Conservation (phyloP, 2,113 vertebrate genomes). For the Petrocephalus zakoni region DNA sequence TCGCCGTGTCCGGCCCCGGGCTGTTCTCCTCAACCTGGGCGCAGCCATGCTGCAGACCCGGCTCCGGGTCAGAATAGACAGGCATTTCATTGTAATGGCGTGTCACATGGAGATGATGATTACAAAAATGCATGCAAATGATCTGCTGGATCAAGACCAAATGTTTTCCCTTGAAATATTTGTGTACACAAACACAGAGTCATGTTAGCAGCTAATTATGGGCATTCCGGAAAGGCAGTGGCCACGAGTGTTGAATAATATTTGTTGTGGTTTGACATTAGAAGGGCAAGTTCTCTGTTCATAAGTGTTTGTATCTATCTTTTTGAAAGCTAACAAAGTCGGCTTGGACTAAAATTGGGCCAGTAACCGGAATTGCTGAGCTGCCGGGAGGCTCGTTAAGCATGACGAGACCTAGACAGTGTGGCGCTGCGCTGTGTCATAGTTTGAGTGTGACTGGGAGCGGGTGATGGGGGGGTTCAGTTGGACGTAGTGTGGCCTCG, state of each 20-base stretch:
- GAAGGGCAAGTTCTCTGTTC: not conserved
- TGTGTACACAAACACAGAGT: constrained; percentile 13
- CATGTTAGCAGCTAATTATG: constrained; percentile 20
- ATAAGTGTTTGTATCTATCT: not conserved
- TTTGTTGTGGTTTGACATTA: not conserved
- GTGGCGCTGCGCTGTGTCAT: not conserved
- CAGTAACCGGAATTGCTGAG: not conserved
- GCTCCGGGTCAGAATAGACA: constrained; percentile 17
- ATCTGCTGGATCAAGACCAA: constrained; percentile 3
- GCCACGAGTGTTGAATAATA: not conserved
- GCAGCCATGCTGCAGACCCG: constrained; percentile 19
- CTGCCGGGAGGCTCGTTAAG: not conserved
- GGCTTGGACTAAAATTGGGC: not conserved
- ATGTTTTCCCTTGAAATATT: constrained; percentile 34
- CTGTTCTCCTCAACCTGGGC: constrained; percentile 17
- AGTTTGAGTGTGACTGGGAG: not conserved
- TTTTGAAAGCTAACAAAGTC: not conserved
- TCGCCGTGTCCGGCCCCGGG: not conserved
- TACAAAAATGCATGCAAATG: constrained; percentile 26
- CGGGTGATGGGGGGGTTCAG: not conserved
- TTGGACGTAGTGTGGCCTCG: not conserved
- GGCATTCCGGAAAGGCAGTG: not conserved
- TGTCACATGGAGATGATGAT: constrained; percentile 26
- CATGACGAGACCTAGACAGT: not conserved
- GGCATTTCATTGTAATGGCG: constrained; percentile 10